Conservation (phyloP, 2,888 invertebrate species). For the Busseola fusca region DNA sequence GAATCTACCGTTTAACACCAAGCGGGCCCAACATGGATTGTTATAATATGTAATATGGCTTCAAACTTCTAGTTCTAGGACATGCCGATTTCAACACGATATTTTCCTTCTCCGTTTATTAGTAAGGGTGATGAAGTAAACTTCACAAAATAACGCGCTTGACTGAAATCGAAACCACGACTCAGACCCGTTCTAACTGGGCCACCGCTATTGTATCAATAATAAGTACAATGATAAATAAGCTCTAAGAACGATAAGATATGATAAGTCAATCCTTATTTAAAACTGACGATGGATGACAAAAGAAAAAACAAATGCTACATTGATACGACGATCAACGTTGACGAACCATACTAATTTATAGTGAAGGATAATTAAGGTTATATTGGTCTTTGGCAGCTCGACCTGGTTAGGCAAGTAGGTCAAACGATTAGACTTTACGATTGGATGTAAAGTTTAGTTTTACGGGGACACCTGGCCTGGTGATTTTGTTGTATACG, state of each 20-base stretch:
- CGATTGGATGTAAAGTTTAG: slow-evolving; percentile 52
- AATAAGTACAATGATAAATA: not conserved
- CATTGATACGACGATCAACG: slow-evolving; percentile 52
- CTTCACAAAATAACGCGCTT: no score
- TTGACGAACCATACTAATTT: slow-evolving; percentile 63
- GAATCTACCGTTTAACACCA: no score
- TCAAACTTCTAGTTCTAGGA: no score
- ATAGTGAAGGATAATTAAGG: slow-evolving; percentile 68
- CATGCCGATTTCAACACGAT: no score
- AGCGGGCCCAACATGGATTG: no score
- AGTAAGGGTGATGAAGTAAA: no score
- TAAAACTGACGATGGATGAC: not conserved
- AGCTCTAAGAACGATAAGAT: no score
- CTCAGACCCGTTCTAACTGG: no score
- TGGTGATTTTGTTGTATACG: slow-evolving; percentile 41
- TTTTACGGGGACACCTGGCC: slow-evolving; percentile 49
- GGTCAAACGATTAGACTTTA: slow-evolving; percentile 65
- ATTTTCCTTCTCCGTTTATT: no score
- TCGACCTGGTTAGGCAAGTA: slow-evolving; percentile 63
- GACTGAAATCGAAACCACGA: no score
- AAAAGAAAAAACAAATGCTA: slow-evolving; percentile 27
- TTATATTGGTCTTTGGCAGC: slow-evolving; percentile 69
- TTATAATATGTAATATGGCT: no score
- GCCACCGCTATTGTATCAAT: no score
- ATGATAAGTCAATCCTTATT: not conserved